Evolutionary conservation across 2,113 vertebrate genomes (phyloP).

Genomic region (Tragelaphus strepsiceros): DNA sequence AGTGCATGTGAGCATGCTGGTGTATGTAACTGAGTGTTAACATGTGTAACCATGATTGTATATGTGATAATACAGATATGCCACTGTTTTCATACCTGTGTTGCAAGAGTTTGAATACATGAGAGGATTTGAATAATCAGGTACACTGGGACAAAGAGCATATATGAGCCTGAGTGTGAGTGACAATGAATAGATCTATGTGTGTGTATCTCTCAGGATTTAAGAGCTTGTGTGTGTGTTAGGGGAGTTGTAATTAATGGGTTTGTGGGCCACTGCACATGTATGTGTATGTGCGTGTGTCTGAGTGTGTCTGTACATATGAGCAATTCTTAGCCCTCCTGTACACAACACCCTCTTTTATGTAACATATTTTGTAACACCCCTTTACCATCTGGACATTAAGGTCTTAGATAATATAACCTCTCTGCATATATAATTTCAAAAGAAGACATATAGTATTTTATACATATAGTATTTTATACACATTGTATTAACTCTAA

Average conservation of each 20-base stretch:
- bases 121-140: constrained; percentile 26
- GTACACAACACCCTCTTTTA: background rate
- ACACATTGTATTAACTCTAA: constrained; percentile 2
- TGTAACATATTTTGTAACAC: constrained; percentile 11
- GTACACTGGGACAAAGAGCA: background rate
- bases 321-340: background rate
- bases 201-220: background rate
- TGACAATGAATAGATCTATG: background rate
- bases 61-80: background rate
- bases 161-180: background rate
- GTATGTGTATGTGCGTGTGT: background rate
- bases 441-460: constrained; percentile 30
- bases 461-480: constrained; percentile 3
- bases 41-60: background rate
- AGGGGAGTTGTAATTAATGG: background rate
- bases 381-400: constrained; percentile 6
- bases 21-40: constrained; percentile 24
- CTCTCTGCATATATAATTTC: constrained; percentile 33
- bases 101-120: background rate
- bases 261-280: background rate
- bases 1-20: background rate
- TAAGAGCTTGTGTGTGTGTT: constrained; percentile 17
- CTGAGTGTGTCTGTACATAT: background rate
- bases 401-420: constrained; percentile 11
- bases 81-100: background rate